A percentile compares a stretch with the other conserved stretches of the same genome.
These are phyloP conservation scores for Psix sp. DNA, from an alignment of 1,140 invertebrate genomes.

Conservation along the genomic window DNA sequence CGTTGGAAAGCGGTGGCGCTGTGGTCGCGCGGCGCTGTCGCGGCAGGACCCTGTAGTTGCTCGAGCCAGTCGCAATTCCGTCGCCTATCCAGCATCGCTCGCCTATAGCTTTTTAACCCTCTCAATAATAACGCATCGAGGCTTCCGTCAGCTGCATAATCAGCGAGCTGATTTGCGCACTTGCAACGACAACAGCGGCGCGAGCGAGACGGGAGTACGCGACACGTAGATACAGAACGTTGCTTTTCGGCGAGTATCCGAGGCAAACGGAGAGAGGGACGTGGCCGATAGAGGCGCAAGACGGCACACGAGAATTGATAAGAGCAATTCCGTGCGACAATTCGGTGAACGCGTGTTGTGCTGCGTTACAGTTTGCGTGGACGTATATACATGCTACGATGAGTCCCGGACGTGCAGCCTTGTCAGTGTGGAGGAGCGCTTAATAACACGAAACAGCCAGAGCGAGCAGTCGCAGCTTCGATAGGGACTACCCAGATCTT, in stretches of 20 bases:
- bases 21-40: conserved; percentile 69
- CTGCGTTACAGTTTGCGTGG: conserved; percentile 12
- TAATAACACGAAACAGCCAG: conserved; percentile 22
- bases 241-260: conserved; percentile 18
- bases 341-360: conserved; percentile 12
- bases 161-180: conserved; percentile 22
- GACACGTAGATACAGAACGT: conserved; percentile 36
- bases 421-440: conserved; percentile 43
- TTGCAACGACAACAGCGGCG: conserved; percentile 40
- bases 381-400: conserved; percentile 23
- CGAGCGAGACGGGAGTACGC: conserved; percentile 21
- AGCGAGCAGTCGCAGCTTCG: not conserved
- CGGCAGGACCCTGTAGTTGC: conserved; percentile 68
- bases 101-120: conserved; percentile 73
- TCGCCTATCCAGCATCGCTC: conserved; percentile 75
- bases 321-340: not conserved
- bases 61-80: conserved; percentile 74
- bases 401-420: conserved; percentile 41
- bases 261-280: conserved; percentile 25
- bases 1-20: conserved; percentile 64
- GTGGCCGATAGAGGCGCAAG: conserved; percentile 7
- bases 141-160: conserved; percentile 71
- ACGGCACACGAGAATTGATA: conserved; percentile 10
- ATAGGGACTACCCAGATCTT: conserved; percentile 3
- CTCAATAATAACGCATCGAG: conserved; percentile 67